phyloP scores from a whole-genome alignment of 2,113 vertebrate species.

The Pachyramphus minor region DNA sequence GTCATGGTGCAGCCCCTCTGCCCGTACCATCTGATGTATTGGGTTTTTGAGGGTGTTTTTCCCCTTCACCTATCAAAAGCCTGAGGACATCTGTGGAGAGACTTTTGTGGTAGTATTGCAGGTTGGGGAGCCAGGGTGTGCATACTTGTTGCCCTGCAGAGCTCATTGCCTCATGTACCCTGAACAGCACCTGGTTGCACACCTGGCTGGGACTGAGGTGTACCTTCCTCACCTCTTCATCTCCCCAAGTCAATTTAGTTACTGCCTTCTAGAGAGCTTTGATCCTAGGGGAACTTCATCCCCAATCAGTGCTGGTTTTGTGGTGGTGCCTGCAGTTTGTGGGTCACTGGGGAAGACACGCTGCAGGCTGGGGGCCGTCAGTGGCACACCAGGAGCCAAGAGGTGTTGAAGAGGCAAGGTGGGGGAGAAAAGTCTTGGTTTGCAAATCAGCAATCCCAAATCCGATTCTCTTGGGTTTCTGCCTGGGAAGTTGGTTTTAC shows the following conservation, averaged over 20 bases:
- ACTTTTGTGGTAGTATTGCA: neutral
- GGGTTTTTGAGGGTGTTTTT: neutral
- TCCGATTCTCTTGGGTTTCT: neutral
- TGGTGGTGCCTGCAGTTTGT: neutral
- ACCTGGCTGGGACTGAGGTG: neutral
- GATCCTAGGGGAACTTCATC: neutral
- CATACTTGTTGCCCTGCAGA: rapidly evolving
- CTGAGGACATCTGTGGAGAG: neutral
- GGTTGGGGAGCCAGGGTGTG: neutral
- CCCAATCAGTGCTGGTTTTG: rapidly evolving
- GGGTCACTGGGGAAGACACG: rapidly evolving
- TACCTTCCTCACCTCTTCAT: neutral
- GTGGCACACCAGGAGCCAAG: rapidly evolving
- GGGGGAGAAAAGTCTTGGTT: neutral
- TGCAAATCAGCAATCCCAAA: slow-evolving; percentile 5
- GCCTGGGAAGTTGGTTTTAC: neutral
- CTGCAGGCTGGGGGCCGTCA: rapidly evolving
- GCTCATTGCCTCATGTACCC: rapidly evolving
- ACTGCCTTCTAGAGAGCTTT: neutral
- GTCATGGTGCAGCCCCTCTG: neutral
- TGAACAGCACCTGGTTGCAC: rapidly evolving
- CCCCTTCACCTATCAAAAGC: neutral
- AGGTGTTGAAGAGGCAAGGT: rapidly evolving
- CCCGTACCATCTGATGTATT: neutral
- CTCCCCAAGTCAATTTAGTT: neutral